Conservation (phyloP, 2,113 vertebrate genomes). For the Benitochromis conjunctus region DNA sequence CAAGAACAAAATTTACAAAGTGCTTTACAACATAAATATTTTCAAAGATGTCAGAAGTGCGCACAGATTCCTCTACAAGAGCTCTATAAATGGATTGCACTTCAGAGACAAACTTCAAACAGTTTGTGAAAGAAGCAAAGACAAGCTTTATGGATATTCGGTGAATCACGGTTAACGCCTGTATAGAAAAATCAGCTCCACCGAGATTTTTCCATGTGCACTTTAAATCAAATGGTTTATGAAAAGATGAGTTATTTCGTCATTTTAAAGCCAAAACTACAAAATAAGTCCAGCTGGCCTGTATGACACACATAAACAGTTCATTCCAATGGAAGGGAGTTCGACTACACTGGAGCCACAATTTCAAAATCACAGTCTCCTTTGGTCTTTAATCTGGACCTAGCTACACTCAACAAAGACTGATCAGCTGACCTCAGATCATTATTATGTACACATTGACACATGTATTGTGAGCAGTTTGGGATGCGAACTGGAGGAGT, state of each 20-base stretch:
- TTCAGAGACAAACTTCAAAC: too few relatives aligned
- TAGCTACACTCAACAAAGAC: not conserved
- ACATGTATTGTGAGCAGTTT: not conserved
- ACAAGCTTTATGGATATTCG: too few relatives aligned
- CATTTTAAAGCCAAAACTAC: not conserved
- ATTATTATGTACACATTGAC: not conserved
- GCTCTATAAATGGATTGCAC: too few relatives aligned
- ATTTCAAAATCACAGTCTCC: not conserved
- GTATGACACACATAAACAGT: fast-evolving
- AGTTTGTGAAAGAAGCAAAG: too few relatives aligned
- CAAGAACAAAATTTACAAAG: too few relatives aligned
- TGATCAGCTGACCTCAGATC: not conserved
- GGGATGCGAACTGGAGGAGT: not conserved
- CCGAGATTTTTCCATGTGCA: too few relatives aligned
- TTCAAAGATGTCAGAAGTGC: too few relatives aligned
- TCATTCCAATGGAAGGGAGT: not conserved
- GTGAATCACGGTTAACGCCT: too few relatives aligned
- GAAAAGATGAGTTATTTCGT: not conserved
- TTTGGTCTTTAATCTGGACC: not conserved
- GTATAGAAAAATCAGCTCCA: too few relatives aligned
- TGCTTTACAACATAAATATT: too few relatives aligned
- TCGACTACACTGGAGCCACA: not conserved
- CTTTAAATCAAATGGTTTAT: too few relatives aligned
- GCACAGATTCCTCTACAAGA: too few relatives aligned
- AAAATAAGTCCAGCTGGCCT: not conserved